These are phyloP conservation scores for Colistium nudipinnis DNA, from an alignment of 2,113 vertebrate species.

Conservation along the genomic window DNA sequence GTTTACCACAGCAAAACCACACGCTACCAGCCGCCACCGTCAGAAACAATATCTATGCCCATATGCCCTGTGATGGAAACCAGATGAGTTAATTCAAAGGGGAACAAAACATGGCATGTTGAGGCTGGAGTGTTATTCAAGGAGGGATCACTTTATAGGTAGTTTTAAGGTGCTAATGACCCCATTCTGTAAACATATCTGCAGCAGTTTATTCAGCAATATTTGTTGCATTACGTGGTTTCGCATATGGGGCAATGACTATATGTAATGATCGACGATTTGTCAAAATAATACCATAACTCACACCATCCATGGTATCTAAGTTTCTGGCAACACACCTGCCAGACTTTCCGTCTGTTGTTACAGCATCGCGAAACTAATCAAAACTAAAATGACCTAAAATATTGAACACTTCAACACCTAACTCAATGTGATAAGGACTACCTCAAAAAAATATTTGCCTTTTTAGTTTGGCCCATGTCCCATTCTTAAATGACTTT, in stretches of 20 bases:
- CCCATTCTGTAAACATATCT: background rate
- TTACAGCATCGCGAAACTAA: background rate
- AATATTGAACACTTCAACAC: too few relatives aligned
- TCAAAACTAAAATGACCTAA: too few relatives aligned
- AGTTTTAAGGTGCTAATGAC: too few relatives aligned
- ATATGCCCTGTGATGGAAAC: constrained; percentile 58
- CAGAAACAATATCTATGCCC: constrained; percentile 62
- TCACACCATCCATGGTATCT: too few relatives aligned
- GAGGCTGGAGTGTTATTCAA: constrained; percentile 16
- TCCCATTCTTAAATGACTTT: too few relatives aligned
- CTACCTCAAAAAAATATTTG: too few relatives aligned
- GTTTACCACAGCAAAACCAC: constrained; percentile 23
- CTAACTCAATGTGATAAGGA: too few relatives aligned
- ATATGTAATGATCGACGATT: background rate
- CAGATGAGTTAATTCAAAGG: constrained; percentile 41
- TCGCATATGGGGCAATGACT: background rate
- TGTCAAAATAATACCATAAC: background rate
- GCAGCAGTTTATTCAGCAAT: background rate
- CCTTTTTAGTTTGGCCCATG: too few relatives aligned
- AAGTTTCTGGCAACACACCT: too few relatives aligned
- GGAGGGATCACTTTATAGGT: background rate
- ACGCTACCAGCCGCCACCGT: constrained; percentile 33
- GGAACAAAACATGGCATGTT: constrained; percentile 11
- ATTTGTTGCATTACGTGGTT: background rate
- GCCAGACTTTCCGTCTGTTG: too few relatives aligned